phyloP scores from a whole-genome alignment of 2,888 invertebrate genomes.

The Drosophila kanekoi region DNA sequence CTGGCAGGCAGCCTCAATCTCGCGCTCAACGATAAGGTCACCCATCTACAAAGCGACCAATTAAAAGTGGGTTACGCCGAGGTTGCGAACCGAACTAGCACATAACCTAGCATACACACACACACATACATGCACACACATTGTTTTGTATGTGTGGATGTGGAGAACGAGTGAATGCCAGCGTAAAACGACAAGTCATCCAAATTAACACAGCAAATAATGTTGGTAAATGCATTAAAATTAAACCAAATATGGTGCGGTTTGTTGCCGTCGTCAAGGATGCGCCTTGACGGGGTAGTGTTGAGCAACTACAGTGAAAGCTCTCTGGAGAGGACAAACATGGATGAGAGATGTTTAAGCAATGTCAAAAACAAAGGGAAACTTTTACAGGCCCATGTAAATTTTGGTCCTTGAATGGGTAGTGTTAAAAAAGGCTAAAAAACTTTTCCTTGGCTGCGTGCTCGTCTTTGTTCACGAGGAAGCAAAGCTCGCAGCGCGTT shows the following conservation, averaged over 20 bases:
- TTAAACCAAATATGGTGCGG: constrained; percentile 20
- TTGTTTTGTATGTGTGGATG: not conserved
- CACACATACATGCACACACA: not conserved
- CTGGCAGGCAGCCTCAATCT: constrained; percentile 19
- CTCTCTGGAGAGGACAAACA: no score
- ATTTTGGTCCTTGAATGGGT: no score
- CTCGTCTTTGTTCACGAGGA: not conserved
- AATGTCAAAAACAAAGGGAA: no score
- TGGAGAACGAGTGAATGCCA: constrained; percentile 19
- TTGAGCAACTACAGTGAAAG: not conserved
- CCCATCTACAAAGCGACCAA: constrained; percentile 15
- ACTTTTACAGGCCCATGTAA: no score
- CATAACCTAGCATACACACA: constrained; percentile 29
- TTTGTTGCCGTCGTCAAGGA: constrained; percentile 61
- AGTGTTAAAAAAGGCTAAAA: no score
- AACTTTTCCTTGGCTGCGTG: no score
- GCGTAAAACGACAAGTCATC: constrained; percentile 62
- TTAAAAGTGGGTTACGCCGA: constrained; percentile 69
- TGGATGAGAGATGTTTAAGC: no score
- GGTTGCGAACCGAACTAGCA: constrained; percentile 63
- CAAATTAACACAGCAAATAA: constrained; percentile 53
- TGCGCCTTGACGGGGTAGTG: constrained; percentile 12
- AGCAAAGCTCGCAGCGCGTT: not conserved
- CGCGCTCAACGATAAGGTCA: constrained; percentile 55
- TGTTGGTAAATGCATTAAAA: constrained; percentile 49